Evolutionary conservation across 1,140 invertebrate genomes (phyloP).

Genomic region (Thalassaphorura encarpata): DNA sequence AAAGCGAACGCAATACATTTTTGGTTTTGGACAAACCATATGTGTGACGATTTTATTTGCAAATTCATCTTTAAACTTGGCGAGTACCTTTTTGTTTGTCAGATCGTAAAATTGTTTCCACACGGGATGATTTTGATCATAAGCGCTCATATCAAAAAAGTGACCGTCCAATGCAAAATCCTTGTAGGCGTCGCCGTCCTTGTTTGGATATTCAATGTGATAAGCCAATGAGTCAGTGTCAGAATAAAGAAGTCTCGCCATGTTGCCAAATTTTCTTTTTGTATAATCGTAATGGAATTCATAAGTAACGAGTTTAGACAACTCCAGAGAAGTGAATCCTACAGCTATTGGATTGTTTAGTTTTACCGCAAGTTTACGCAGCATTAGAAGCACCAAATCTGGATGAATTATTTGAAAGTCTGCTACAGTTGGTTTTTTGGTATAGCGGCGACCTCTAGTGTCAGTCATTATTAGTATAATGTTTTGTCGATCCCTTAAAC

Average conservation of each 20-base stretch:
- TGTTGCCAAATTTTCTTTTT: conserved; percentile 24
- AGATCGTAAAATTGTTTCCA: not conserved
- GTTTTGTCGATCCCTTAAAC: no score
- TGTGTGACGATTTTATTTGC: not conserved
- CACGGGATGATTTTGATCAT: not conserved
- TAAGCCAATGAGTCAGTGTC: conserved; percentile 37
- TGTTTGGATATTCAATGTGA: not conserved
- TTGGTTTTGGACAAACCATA: not conserved
- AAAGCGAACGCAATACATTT: conserved; percentile 5
- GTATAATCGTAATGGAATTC: conserved; percentile 26
- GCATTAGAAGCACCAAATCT: conserved; percentile 31
- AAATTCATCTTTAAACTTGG: conserved; percentile 10
- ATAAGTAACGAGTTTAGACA: conserved; percentile 37
- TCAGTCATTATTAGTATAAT: no score
- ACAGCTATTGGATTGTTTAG: conserved; percentile 40
- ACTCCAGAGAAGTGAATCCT: conserved; percentile 38
- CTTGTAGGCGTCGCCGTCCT: not conserved
- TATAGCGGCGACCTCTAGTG: no score
- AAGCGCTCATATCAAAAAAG: conserved; percentile 9
- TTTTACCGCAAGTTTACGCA: conserved; percentile 34
- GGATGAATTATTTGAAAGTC: not conserved
- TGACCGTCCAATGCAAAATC: not conserved
- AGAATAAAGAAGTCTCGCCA: conserved; percentile 35
- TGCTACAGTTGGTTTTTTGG: no score
- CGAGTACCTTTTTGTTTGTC: conserved; percentile 9